phyloP scores from a whole-genome alignment of 2,797 vertebrate genomes.

The Podargus strigoides region DNA sequence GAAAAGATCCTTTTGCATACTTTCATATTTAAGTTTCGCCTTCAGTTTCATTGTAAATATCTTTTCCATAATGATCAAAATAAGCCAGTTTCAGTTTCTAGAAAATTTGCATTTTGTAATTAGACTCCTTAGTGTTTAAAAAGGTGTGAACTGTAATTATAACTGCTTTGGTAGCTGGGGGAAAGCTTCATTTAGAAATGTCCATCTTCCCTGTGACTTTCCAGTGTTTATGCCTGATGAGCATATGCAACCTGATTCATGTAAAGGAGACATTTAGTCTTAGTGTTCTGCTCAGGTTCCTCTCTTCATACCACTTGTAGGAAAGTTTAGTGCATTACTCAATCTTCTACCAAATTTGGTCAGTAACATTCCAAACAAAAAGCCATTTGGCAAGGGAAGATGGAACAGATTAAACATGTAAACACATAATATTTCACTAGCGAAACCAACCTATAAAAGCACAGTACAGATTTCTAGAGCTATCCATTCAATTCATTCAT shows the following conservation, averaged over 20 bases:
- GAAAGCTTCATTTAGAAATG: background rate
- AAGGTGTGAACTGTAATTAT: background rate
- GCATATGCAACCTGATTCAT: background rate
- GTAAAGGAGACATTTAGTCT: background rate
- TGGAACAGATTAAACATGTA: background rate
- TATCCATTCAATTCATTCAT: background rate
- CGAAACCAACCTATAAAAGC: background rate
- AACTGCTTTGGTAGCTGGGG: background rate
- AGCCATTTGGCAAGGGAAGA: background rate
- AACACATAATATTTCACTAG: background rate
- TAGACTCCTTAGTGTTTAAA: background rate
- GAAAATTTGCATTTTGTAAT: background rate
- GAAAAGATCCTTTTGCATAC: background rate
- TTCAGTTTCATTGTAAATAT: background rate
- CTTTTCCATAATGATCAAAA: background rate
- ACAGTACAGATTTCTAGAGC: background rate
- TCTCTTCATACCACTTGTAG: background rate
- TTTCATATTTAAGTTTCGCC: background rate
- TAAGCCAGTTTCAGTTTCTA: background rate
- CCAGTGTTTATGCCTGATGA: background rate
- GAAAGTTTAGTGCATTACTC: background rate
- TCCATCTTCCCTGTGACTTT: background rate
- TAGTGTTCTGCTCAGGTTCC: background rate
- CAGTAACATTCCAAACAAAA: background rate
- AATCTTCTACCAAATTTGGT: background rate